phyloP scores from a whole-genome alignment of 2,888 invertebrate genomes.

The Drosophila pseudotalamancana region DNA sequence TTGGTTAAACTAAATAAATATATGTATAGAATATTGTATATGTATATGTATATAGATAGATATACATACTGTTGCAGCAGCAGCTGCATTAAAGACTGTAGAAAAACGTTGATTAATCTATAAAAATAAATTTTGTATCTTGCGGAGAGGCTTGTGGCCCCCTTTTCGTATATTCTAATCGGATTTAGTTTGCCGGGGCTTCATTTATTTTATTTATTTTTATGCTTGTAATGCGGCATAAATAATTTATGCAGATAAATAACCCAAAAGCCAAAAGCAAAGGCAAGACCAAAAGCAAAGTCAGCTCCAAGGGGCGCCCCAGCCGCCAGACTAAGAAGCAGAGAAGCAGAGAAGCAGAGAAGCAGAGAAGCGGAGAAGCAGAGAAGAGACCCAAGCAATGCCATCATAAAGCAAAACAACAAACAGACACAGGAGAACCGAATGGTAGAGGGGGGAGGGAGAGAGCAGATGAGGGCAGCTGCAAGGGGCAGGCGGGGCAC shows the following conservation, averaged over 20 bases:
- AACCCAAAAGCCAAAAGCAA: conserved; percentile 61
- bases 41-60: conserved; percentile 24
- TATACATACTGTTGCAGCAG: conserved; percentile 34
- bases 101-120: conserved; percentile 75
- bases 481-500: neutral
- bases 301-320: conserved; percentile 57
- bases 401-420: conserved; percentile 65
- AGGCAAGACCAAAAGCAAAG: conserved; percentile 18
- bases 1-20: conserved; percentile 68
- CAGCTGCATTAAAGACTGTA: conserved; percentile 38
- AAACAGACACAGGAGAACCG: conserved; percentile 31
- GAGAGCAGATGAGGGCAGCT: neutral
- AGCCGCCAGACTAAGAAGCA: neutral
- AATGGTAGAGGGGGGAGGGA: neutral
- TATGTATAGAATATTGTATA: conserved; percentile 23
- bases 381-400: conserved; percentile 36
- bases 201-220: conserved; percentile 81
- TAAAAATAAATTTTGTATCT: conserved; percentile 78
- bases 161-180: conserved; percentile 71
- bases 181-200: conserved; percentile 74
- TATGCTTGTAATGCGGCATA: conserved; percentile 82
- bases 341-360: too few species aligned
- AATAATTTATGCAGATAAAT: conserved; percentile 82
- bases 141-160: conserved; percentile 12
- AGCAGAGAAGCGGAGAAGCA: neutral